Base-by-base conservation (phyloP, 2,113 vertebrate species). In the Paedocypris sp. region DNA sequence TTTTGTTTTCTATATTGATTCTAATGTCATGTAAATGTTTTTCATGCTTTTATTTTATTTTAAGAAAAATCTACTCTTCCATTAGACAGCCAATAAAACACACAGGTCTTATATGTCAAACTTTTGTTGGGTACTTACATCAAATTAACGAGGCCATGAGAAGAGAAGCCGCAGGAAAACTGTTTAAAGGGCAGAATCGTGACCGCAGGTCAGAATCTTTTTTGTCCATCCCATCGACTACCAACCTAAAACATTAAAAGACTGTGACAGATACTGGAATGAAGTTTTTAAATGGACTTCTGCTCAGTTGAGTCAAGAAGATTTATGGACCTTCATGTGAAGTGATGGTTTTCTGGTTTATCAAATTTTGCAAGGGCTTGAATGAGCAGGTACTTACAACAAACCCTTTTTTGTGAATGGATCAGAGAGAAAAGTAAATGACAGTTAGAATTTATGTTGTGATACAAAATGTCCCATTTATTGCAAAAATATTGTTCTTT, bases 81-180 rank as follows among this genome's bases (percentile, higher is more conserved):
- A 32, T 33, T 60, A 48, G 33, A 60, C 19, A 35, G 49, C 41
- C 36, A 29, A 47, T 15, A 9, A 35, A 60, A 59, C 48, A 57
- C 43, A 22, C 26, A 54, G 41, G 57, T 48, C 39, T 64, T 60
- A 54, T 42, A 56, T 43, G 49, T 31, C 35, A 49, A 5, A 46
- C 13, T 45, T 19, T 19, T 56, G 56, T 38, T 49, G 53, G 49
- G 20, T 2, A 26, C 22, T 41, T 64, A 28, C 16, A 28, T 46
- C 39, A 50, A 56, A 68, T 63, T 31, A 8, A 62, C 45, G 29
- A 20, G 28, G 46, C 56, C 45, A 58, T 49, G 56, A 46, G 38
- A 31, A 39, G 33, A 48, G 46, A 58, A 63, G 54, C 32, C 25
- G 51, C 39, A 54, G 28, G 35, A 63, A 23, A 38, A n/a, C 53